Base-by-base conservation (phyloP, 2,113 vertebrate genomes). In the Loxodonta africana region DNA sequence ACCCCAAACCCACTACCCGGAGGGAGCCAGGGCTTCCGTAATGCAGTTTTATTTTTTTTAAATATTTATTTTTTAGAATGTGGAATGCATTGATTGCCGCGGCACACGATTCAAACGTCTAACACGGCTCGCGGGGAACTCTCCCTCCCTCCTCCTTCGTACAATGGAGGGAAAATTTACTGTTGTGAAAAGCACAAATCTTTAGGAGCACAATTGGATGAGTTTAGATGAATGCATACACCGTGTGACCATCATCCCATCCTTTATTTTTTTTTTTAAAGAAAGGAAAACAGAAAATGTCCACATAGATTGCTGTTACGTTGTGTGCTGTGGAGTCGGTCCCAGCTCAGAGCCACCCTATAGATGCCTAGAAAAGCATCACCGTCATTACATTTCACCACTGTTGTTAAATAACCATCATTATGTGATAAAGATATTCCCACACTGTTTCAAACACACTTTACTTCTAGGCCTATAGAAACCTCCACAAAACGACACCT, bases 401-500 rank as follows among this genome's bases (percentile, higher is more conserved):
- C 21, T 23, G 4, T 28, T 33, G 14, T 71, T 18, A n/a, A 23
- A 62, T 20, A 4, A 6, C 7, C 33, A 7, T n/a, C 65, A 33
- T 5, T 4, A 5, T 44, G 60, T 8, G 18, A 48, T 73, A 30
- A 9, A 30, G 48, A 57, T 81, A 18, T 3, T 15, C n/a, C 20
- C 33, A 3, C 73, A 12, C 17, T 4, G 10, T 77, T 88, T 28
- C 3, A 60, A 83, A 48, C 1, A 60, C 26, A 51, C 44, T 15
- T 3, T 10, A 1, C 20, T 53, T 91, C 26, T 37, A 41, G 69
- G n/a, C 37, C 18, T 25, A 15, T 25, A 18, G 11, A 71, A 30
- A 1, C 33, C 6, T 5, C 71, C 2, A 2, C 10, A 10, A 7
- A 51, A 8, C 51, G 21, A 18, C 17, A 25, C 25, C 17, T 0